A percentile compares a stretch with the other conserved stretches of the same genome.
These are phyloP conservation scores for Podarcis muralis DNA, from an alignment of 2,113 vertebrate genomes.

Conservation along the genomic window DNA sequence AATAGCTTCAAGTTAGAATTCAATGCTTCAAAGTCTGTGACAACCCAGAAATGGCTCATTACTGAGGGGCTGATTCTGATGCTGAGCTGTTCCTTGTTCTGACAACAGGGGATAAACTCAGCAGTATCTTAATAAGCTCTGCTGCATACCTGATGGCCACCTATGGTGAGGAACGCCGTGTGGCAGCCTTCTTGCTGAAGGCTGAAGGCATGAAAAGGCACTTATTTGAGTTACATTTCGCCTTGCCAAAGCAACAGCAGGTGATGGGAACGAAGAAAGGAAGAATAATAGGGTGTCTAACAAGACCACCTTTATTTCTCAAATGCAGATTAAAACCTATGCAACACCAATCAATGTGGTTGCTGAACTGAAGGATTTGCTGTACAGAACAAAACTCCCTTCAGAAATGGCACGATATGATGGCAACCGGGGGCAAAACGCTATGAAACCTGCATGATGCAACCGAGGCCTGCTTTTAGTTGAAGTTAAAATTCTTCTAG, in stretches of 20 bases:
- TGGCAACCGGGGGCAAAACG: background rate
- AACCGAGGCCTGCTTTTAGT: background rate
- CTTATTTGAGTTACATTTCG: conserved; percentile 23
- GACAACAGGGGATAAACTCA: background rate
- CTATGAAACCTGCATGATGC: background rate
- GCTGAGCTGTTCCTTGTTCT: background rate
- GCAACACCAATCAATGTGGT: fast-evolving
- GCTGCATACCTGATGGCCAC: conserved; percentile 30
- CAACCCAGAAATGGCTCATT: conserved; percentile 37
- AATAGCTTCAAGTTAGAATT: conserved; percentile 10
- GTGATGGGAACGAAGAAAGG: conserved; percentile 16
- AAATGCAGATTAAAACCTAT: conserved; percentile 20
- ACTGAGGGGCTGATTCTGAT: background rate
- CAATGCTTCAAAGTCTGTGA: conserved; percentile 17
- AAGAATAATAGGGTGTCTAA: conserved; percentile 1
- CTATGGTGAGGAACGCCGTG: fast-evolving
- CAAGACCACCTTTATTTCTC: conserved; percentile 8
- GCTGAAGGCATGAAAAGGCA: background rate
- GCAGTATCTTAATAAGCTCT: conserved; percentile 40
- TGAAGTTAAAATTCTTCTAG: background rate
- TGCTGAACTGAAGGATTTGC: conserved; percentile 1
- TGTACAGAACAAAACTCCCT: background rate
- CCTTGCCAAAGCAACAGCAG: conserved; percentile 16
- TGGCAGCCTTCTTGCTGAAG: background rate
- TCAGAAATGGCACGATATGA: background rate